Percentiles rank a stretch among this genome's conserved stretches.
Evolutionary conservation across 2,888 invertebrate species (phyloP).

Genomic region (Acanthosoma haemorrhoidale): DNA sequence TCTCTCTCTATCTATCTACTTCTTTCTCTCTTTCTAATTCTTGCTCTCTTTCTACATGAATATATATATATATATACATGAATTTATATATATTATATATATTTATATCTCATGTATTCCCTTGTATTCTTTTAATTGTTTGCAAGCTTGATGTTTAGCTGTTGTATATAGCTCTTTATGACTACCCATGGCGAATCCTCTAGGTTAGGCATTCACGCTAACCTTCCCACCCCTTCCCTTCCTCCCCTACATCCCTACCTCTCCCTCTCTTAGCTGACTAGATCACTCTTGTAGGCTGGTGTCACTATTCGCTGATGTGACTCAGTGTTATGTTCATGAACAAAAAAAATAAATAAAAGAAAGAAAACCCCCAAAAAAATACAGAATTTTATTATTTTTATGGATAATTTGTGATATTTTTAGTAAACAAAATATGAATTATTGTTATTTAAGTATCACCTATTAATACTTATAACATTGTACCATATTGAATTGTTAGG

Average conservation of each 20-base stretch:
- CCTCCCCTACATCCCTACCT: background rate
- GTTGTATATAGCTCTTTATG: constrained; percentile 34
- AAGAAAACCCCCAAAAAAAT: constrained; percentile 44
- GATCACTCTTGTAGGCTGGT: constrained; percentile 42
- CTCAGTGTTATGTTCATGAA: constrained; percentile 38
- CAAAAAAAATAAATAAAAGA: constrained; percentile 39
- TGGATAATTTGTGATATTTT: constrained; percentile 54
- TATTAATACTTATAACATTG: constrained; percentile 46
- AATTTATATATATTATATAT: constrained; percentile 11
- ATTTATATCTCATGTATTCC: constrained; percentile 29
- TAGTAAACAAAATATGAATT: constrained; percentile 47
- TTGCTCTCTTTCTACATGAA: background rate
- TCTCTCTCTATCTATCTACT: background rate
- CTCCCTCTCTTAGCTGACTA: constrained; percentile 34
- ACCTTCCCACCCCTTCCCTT: background rate
- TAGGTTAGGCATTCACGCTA: constrained; percentile 30
- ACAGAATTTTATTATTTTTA: constrained; percentile 53
- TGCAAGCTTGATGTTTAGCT: constrained; percentile 38
- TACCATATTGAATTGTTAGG: constrained; percentile 47
- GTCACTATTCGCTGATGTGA: constrained; percentile 35
- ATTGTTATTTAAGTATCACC: constrained; percentile 54
- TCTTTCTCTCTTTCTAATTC: background rate
- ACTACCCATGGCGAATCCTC: constrained; percentile 21
- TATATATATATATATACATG: constrained; percentile 2
- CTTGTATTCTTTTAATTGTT: constrained; percentile 34